These are phyloP conservation scores for Leucoraja erinaceus DNA, from an alignment of 2,113 vertebrate genomes.

Conservation along the genomic window DNA sequence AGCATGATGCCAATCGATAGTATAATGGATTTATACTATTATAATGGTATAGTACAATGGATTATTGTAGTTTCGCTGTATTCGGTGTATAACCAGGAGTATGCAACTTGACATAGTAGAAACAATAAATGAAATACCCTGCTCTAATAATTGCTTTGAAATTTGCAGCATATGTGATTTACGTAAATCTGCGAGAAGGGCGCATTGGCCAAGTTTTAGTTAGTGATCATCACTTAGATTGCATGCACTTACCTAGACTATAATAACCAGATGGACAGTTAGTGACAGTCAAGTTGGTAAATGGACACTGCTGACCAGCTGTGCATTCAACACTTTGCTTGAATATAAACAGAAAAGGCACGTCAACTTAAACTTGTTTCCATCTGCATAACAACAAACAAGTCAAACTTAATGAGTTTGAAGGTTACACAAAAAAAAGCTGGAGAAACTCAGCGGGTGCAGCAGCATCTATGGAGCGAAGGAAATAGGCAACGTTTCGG, in stretches of 20 bases:
- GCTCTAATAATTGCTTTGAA: neutral
- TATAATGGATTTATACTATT: too few relatives aligned
- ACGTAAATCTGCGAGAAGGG: neutral
- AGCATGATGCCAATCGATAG: too few relatives aligned
- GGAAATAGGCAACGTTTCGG: too few relatives aligned
- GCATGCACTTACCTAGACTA: slow-evolving; percentile 7
- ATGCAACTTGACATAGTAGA: neutral
- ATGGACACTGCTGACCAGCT: slow-evolving; percentile 23
- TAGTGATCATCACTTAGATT: neutral
- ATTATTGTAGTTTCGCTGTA: too few relatives aligned
- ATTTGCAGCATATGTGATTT: neutral
- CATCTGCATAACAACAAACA: neutral
- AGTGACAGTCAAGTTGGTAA: slow-evolving; percentile 3
- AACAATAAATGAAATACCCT: neutral
- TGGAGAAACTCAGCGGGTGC: too few relatives aligned
- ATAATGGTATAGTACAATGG: too few relatives aligned
- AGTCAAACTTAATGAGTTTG: neutral
- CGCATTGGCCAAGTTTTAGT: neutral
- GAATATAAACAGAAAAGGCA: neutral
- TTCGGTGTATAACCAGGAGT: neutral
- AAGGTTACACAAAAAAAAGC: too few relatives aligned
- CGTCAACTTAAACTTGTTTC: neutral
- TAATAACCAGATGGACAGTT: neutral
- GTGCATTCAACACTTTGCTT: slow-evolving; percentile 21
- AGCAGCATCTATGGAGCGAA: too few relatives aligned